phyloP scores from a whole-genome alignment of 2,888 invertebrate species.

The Lissonota sp. region DNA sequence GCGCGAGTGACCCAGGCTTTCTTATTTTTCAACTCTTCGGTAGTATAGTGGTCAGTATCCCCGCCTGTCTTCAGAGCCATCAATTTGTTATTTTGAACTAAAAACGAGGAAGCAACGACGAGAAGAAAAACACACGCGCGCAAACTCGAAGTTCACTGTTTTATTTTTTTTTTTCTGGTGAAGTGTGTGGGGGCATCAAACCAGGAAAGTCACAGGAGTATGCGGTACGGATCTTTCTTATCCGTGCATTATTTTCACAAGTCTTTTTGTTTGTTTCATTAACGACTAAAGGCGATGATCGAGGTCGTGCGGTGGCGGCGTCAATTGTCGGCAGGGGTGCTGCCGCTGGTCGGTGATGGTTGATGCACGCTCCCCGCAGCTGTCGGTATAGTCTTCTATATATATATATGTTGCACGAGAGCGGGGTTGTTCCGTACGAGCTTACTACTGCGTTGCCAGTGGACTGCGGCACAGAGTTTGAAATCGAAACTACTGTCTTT shows the following conservation, averaged over 20 bases:
- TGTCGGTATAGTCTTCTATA: slow-evolving; percentile 43
- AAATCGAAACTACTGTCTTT: not conserved
- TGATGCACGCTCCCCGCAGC: slow-evolving; percentile 57
- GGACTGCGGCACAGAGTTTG: slow-evolving; percentile 40
- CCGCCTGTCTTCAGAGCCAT: too few relatives aligned
- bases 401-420: slow-evolving; percentile 16
- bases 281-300: slow-evolving; percentile 6
- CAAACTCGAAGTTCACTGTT: slow-evolving; percentile 3
- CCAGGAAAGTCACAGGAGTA: slow-evolving; percentile 1
- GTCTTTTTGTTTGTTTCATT: not conserved
- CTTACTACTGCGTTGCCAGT: slow-evolving; percentile 33
- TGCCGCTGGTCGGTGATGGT: slow-evolving; percentile 26
- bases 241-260: too few relatives aligned
- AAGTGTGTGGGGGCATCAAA: not conserved
- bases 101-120: not conserved
- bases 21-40: too few relatives aligned
- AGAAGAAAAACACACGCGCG: not conserved
- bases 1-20: too few relatives aligned
- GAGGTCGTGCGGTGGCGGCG: not conserved
- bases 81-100: too few relatives aligned
- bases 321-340: slow-evolving; percentile 41
- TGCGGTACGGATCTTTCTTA: not conserved
- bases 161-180: not conserved
- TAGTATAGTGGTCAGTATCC: too few relatives aligned
- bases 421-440: not conserved